Base-by-base conservation (phyloP, 2,888 invertebrate species). In the Microctonus aethiopoides region DNA sequence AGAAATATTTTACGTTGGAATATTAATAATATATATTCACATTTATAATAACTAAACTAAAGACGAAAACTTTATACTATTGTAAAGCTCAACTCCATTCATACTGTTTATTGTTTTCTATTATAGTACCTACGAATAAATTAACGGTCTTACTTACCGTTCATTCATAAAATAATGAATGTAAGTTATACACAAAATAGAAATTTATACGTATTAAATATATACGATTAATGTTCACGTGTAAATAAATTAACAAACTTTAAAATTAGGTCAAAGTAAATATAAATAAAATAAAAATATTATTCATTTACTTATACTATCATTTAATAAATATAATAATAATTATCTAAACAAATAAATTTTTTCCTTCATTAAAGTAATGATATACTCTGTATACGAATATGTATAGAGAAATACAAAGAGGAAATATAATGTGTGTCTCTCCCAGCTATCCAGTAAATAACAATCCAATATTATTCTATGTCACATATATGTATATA, bases 61-160 rank as follows among this genome's bases (percentile, higher is more conserved):
- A 39, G 60, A 52, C 54, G 46, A 54, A 54, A 62, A 56, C 16
- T 29, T 32, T 64, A 64, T 36, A 34, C 59, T 61, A 69, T 69
- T 69, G 68, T 68, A 52, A 64, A 64, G 16, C 16, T 16, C 46
- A 46, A 7, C 16, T 63, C 26, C 52, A 32, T 56, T 36, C 52
- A 36, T 10, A 54, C 46, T 59, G 65, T 62, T 69, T 69, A 69
- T 69, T 69, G 69, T 69, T 69, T 69, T 65, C 69, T 52, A 60
- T 60, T 69, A 65, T 61, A 7, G 29, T 65, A 57, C 52, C 52
- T 52, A 5, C 46, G 20, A 9, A 46, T 46, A 46, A 65, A 69
- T 60, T 60, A 69, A 65, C 65, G 65, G 65, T 65, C 65, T 69
- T 54, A 54, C 69, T 36, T 39, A n/a, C n/a, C n/a, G n/a, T 39